Base-by-base conservation (phyloP, 2,888 invertebrate genomes). In the Chamaedrilus cognettii region DNA sequence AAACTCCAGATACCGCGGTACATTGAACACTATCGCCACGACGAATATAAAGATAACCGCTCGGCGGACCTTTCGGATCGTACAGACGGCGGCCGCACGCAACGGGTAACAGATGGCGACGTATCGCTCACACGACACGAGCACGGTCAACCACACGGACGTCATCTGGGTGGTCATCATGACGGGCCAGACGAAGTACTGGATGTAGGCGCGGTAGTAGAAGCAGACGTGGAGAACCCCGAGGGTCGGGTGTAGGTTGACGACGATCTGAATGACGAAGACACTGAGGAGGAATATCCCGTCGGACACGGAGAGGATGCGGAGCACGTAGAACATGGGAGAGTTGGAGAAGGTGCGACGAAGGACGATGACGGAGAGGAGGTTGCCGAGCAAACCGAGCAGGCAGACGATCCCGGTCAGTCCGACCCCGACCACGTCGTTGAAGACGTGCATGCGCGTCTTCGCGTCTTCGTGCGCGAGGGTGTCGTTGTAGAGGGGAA, bases 41-140 rank as follows among this genome's bases (percentile, higher is more conserved):
- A 70, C 26, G 35, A 70, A 72, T 58, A 73, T 68, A n/a, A 58
- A 26, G 28, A 67, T 55, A 35, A 76, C 70, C 1, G 70, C 66
- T 15, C 66, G 49, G 11, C 70, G 64, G 26, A 72, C 72, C n/a
- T 70, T 74, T 30, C 66, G 52, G 42, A 70, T 65, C 5, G 74
- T 72, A 62, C 73, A 74, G 30, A 71, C 64, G 52, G 63, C 56
- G 26, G 72, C 70, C 3, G 73, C 70, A 19, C 59, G 66, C 23
- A 76, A 71, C 19, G 76, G 76, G 42, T 64, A 70, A 59, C 76
- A 76, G 23, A 76, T 70, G 31, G 76, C 76, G n/a, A 77, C 65
- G 62, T 70, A 64, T 19, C 76, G 72, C 59, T 76, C 76, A 31
- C 72, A 64, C 1, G 76, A 76, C 23, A 77, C 74, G 26, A 77